Evolutionary conservation across 2,113 vertebrate genomes (phyloP).

Genomic region (Micronisus gabar): DNA sequence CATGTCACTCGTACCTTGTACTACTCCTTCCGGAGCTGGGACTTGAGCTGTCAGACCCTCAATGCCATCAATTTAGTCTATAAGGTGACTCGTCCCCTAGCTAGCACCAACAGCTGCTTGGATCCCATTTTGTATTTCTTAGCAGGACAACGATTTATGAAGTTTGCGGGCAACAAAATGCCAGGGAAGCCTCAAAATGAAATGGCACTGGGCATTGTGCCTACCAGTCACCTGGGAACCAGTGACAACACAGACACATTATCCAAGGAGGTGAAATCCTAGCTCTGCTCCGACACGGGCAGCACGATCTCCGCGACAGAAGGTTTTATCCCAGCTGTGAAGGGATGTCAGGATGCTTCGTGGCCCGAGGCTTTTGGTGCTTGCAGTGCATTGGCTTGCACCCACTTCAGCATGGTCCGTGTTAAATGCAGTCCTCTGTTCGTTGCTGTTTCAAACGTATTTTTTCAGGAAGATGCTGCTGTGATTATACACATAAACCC

Average conservation of each 20-base stretch:
- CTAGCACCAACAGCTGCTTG: constrained; percentile 92
- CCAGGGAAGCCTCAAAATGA: not conserved
- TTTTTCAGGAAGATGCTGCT: not conserved
- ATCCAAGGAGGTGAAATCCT: constrained; percentile 34
- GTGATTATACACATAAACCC: not conserved
- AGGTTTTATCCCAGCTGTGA: not conserved
- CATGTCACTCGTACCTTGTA: constrained; percentile 92
- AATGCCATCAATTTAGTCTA: constrained; percentile 88
- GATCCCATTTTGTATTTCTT: constrained; percentile 95
- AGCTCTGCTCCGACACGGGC: rapidly evolving
- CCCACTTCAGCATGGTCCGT: not conserved
- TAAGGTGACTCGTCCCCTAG: constrained; percentile 90
- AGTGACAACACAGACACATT: not conserved
- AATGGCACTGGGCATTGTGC: not conserved
- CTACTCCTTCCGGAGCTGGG: constrained; percentile 86
- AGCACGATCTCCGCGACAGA: rapidly evolving
- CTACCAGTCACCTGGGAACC: not conserved
- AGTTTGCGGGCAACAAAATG: constrained; percentile 39
- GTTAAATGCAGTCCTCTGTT: rapidly evolving
- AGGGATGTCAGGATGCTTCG: not conserved
- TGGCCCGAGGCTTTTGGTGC: not conserved
- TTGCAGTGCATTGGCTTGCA: not conserved
- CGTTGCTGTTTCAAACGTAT: not conserved
- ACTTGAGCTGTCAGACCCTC: constrained; percentile 84
- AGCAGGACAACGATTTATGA: constrained; percentile 84